These are phyloP conservation scores for Psylliodes chrysocephalus DNA, from an alignment of 2,888 invertebrate genomes.

Conservation along the genomic window DNA sequence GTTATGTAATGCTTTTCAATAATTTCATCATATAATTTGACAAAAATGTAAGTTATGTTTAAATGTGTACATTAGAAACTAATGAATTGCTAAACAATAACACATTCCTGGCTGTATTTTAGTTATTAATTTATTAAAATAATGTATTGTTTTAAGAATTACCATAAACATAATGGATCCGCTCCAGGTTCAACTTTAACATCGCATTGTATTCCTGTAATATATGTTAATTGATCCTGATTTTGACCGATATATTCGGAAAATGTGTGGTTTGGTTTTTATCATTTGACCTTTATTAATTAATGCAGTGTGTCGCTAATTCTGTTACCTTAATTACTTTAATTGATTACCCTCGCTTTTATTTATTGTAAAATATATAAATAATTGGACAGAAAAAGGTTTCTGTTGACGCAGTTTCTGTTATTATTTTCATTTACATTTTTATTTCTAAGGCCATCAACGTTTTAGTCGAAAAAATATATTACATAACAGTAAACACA, in stretches of 20 bases:
- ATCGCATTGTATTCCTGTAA: slow-evolving; percentile 10
- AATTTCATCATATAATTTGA: too few relatives aligned
- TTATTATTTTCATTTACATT: neutral
- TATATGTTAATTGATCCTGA: neutral
- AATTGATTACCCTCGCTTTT: neutral
- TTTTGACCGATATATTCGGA: neutral
- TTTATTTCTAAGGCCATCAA: neutral
- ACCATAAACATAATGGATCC: slow-evolving; percentile 6
- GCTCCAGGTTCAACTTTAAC: slow-evolving; percentile 13
- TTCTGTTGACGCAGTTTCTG: neutral
- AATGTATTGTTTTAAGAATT: neutral
- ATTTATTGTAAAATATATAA: neutral
- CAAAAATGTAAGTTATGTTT: too few relatives aligned
- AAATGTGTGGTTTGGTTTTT: neutral
- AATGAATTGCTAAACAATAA: too few relatives aligned
- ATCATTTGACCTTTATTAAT: neutral
- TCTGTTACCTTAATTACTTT: neutral
- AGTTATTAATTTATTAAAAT: neutral
- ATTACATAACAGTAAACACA: too few relatives aligned
- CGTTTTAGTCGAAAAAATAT: too few relatives aligned
- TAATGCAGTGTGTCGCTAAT: neutral
- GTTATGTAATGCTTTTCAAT: too few relatives aligned
- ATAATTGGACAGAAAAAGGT: neutral
- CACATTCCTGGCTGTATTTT: neutral
- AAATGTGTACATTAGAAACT: too few relatives aligned